These are phyloP conservation scores for Apteryx mantelli DNA, from an alignment of 2,113 vertebrate genomes.

Conservation along the genomic window DNA sequence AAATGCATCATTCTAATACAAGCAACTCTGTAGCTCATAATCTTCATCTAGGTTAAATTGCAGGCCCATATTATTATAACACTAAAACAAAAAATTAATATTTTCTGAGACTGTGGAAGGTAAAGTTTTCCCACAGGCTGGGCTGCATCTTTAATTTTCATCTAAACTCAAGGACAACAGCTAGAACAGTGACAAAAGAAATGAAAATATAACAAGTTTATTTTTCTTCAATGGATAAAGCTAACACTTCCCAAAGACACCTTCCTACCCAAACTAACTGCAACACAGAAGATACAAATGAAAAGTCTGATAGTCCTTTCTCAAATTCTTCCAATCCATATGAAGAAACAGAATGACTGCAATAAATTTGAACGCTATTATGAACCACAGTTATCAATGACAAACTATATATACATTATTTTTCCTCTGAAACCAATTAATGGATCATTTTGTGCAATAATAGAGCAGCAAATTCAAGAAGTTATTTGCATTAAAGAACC, in stretches of 20 bases:
- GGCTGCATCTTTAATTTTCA: background rate
- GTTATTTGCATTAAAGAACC: background rate
- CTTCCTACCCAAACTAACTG: background rate
- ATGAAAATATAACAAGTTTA: background rate
- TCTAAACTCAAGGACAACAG: background rate
- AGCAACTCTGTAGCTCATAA: background rate
- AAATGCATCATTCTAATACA: background rate
- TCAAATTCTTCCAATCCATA: background rate
- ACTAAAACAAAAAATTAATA: background rate
- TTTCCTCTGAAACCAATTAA: background rate
- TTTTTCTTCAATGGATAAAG: too few species aligned
- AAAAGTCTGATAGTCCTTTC: background rate
- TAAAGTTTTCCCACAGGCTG: background rate
- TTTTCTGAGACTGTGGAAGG: background rate
- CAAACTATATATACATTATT: background rate
- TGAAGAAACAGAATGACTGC: background rate
- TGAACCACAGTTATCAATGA: background rate
- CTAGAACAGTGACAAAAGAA: background rate
- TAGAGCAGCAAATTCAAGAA: background rate
- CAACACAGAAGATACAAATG: background rate
- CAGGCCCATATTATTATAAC: background rate
- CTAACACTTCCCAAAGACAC: background rate
- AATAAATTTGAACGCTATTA: background rate
- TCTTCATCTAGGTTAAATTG: background rate
- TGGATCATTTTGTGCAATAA: background rate